Conservation (phyloP, 2,113 vertebrate species). For the Phalacrocorax pelagicus region DNA sequence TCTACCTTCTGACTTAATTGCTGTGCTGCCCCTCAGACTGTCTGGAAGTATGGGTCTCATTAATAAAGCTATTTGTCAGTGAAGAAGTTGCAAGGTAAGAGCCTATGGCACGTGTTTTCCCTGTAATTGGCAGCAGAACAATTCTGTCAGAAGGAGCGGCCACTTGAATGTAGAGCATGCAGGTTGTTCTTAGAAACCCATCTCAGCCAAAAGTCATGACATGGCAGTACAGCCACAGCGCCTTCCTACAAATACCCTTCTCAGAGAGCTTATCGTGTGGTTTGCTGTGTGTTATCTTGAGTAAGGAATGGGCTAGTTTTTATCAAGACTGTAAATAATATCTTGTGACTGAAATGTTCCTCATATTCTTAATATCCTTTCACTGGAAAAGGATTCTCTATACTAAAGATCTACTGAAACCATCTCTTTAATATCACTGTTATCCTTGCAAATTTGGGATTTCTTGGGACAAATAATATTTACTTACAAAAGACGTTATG, state of each 20-base stretch:
- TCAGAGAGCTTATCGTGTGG: background rate
- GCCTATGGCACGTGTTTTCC: background rate
- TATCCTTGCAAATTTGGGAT: conserved; percentile 28
- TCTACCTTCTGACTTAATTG: background rate
- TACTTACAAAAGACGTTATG: conserved; percentile 56
- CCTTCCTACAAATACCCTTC: background rate
- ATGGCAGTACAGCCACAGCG: background rate
- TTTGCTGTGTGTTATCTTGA: background rate
- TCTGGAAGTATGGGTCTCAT: background rate
- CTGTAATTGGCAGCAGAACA: background rate
- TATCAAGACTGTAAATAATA: background rate
- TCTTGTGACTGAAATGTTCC: background rate
- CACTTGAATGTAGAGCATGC: background rate
- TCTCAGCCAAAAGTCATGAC: background rate
- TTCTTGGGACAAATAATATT: conserved; percentile 53
- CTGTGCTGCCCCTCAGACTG: background rate
- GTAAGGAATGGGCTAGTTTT: background rate
- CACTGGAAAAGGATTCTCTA: background rate
- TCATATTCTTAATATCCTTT: background rate
- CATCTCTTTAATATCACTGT: background rate
- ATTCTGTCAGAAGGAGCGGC: background rate
- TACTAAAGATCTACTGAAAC: background rate
- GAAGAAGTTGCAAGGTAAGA: background rate
- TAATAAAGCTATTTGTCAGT: background rate
- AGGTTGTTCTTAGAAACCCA: background rate